Base-by-base conservation (phyloP, 2,113 vertebrate genomes). In the Mus musculus region DNA sequence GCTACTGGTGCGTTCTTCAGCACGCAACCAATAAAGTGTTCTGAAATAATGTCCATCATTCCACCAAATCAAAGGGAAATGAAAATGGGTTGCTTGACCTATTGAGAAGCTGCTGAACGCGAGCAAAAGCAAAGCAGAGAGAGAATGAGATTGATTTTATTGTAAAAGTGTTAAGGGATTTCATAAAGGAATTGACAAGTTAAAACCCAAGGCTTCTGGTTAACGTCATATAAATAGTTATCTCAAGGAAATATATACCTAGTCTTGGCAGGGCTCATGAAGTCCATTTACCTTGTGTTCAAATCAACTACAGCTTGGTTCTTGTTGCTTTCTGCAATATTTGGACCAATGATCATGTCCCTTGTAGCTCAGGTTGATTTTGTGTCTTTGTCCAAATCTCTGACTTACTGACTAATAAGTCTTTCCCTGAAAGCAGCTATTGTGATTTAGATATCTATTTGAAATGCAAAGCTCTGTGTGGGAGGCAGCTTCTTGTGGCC, bases 381-480 rank as follows among this genome's bases (percentile, higher is more conserved):
- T 65, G 56, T 26, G 9, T 65, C n/a, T 85, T 90, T 91, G 49
- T 85, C 93, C 22, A 85, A 78, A 94, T 52, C 20, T 52, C 52
- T 85, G 71, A 91, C 33, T 52, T 49, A 49, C 7, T 71, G 54
- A 93, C 54, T 56, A 76, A 80, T 46, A 81, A 84, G 49, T 52
- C 91, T 91, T 75, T 73, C 33, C 28, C 69, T 33, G 59, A 84
- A 46, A 93, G 69, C 61, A 93, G 46, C 7, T 59, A 52, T 17
- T 26, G 24, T 24, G 24, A 72, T 30, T 69, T 73, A 54, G 78
- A 36, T 77, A 92, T 73, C 72, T 87, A 91, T 96, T 90, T 97
- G 78, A 93, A 78, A 46, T 88, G 49, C 19, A 72, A 30, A 90
- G 13, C 5, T 16, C 14, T 14, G 14, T 36, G 36, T n/a, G 56